Conservation (phyloP, 2,888 invertebrate genomes). For the Melanostoma mellinum region DNA sequence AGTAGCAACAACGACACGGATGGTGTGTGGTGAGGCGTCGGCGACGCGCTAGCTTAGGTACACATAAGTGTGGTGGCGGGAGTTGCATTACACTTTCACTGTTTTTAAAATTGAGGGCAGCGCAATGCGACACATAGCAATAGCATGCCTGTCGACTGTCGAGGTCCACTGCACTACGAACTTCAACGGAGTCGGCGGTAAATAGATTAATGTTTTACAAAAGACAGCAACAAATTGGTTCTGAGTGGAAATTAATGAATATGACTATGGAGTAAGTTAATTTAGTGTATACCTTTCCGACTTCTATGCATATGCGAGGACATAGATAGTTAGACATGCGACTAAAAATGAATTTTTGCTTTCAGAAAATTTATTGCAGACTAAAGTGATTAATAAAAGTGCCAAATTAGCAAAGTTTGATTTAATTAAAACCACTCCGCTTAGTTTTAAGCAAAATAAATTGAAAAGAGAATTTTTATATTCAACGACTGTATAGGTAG, state of each 20-base stretch:
- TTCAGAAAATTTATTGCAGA: no score
- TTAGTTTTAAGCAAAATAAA: no score
- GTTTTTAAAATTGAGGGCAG: slow-evolving; percentile 25
- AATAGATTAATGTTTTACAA: slow-evolving; percentile 54
- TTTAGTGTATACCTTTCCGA: no score
- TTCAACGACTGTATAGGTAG: no score
- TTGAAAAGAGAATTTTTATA: no score
- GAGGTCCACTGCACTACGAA: slow-evolving; percentile 15
- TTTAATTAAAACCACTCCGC: no score
- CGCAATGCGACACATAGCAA: slow-evolving; percentile 50
- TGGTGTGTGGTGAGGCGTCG: background rate
- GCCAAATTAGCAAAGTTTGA: no score
- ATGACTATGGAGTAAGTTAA: background rate
- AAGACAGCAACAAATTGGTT: slow-evolving; percentile 57
- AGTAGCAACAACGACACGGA: background rate
- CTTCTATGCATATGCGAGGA: no score
- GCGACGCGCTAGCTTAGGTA: background rate
- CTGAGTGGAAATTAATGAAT: slow-evolving; percentile 59
- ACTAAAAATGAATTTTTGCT: no score
- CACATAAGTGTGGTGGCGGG: background rate
- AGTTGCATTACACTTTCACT: slow-evolving; percentile 66
- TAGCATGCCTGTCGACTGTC: background rate
- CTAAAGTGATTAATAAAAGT: no score
- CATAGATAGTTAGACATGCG: no score
- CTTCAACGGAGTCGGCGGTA: slow-evolving; percentile 7